phyloP scores from a whole-genome alignment of 1,140 invertebrate species.

The Calycopis cecrops region DNA sequence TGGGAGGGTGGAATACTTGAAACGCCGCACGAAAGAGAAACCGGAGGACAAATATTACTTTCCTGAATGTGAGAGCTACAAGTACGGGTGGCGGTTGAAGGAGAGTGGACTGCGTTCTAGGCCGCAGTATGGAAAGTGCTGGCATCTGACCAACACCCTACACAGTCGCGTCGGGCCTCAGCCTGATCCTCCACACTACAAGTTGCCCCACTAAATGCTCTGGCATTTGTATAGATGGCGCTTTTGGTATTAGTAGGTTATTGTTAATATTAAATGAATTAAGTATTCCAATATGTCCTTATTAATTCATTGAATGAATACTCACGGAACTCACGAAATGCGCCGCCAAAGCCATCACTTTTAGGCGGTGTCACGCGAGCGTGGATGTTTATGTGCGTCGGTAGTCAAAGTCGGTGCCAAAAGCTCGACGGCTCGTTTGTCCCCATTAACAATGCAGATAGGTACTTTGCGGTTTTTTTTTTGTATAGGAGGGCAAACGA shows the following conservation, averaged over 20 bases:
- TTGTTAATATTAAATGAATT: slow-evolving; percentile 2
- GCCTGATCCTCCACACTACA: slow-evolving; percentile 49
- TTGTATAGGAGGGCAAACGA: no score
- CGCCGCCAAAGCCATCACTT: no score
- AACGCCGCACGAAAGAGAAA: slow-evolving; percentile 29
- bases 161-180: slow-evolving; percentile 46
- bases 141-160: slow-evolving; percentile 38
- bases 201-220: slow-evolving; percentile 34
- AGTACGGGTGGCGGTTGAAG: slow-evolving; percentile 51
- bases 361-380: no score
- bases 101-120: slow-evolving; percentile 38
- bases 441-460: no score
- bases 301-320: no score
- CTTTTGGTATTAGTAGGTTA: not conserved
- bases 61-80: slow-evolving; percentile 37
- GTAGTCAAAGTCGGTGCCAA: no score
- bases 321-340: no score
- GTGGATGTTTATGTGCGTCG: no score
- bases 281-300: no score
- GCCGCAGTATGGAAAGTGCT: slow-evolving; percentile 36
- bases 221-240: slow-evolving; percentile 32
- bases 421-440: no score
- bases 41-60: slow-evolving; percentile 55
- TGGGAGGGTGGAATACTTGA: slow-evolving; percentile 39
- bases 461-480: no score